Conservation (phyloP, 2,113 vertebrate species). For the Pelvicachromis taeniatus region DNA sequence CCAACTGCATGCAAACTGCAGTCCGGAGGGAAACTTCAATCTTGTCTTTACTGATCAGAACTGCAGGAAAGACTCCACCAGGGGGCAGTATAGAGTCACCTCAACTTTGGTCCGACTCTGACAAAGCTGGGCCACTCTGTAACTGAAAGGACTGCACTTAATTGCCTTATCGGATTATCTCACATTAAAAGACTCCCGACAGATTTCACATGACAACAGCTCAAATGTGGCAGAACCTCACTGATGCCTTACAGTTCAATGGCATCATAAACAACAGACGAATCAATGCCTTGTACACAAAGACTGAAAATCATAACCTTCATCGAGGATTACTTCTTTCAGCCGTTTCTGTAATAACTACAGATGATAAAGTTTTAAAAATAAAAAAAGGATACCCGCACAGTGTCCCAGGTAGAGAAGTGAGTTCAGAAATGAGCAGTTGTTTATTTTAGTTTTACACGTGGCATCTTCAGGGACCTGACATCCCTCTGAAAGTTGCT, state of each 20-base stretch:
- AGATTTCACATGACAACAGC: background rate
- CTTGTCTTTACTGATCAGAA: background rate
- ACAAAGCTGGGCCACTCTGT: background rate
- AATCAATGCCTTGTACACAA: background rate
- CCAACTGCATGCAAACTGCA: background rate
- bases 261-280: background rate
- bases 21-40: background rate
- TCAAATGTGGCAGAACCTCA: background rate
- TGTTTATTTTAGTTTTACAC: background rate
- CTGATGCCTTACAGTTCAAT: background rate
- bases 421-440: background rate
- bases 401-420: background rate
- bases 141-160: background rate
- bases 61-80: background rate
- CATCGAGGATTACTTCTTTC: background rate
- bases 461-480: slow-evolving; percentile 16
- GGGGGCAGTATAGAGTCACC: background rate
- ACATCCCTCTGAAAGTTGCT: slow-evolving; percentile 73
- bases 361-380: background rate
- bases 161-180: background rate
- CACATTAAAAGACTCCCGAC: background rate
- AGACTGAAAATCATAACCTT: background rate
- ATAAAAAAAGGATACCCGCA: background rate
- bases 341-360: background rate
- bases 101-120: no score